A percentile compares a stretch with the other conserved stretches of the same genome.
phyloP scores from a whole-genome alignment of 1,140 invertebrate species.

The Drosophila ogumai region DNA sequence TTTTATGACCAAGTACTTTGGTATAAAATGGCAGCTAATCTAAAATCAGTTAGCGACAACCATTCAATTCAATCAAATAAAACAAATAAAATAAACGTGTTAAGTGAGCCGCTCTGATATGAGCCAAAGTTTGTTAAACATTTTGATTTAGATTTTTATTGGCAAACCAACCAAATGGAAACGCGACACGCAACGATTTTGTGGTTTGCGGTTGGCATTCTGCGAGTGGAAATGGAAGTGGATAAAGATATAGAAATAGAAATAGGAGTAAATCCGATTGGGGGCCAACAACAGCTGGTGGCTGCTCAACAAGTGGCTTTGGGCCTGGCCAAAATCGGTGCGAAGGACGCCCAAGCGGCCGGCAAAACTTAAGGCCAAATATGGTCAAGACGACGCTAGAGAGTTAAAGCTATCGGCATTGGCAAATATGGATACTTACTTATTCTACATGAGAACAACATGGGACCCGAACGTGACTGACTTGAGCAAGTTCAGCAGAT shows the following conservation, averaged over 20 bases:
- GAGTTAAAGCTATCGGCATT: slow-evolving; percentile 44
- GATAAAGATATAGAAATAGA: slow-evolving; percentile 3
- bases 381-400: slow-evolving; percentile 53
- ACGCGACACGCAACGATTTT: slow-evolving; percentile 60
- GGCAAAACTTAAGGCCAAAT: slow-evolving; percentile 58
- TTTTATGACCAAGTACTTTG: neutral
- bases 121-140: slow-evolving; percentile 54
- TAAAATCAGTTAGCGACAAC: slow-evolving; percentile 58
- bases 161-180: slow-evolving; percentile 57
- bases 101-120: slow-evolving; percentile 37
- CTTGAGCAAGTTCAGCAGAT: slow-evolving; percentile 29
- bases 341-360: slow-evolving; percentile 73
- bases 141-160: slow-evolving; percentile 52
- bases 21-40: slow-evolving; percentile 57
- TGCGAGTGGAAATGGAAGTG: slow-evolving; percentile 28
- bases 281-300: slow-evolving; percentile 16
- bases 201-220: slow-evolving; percentile 33
- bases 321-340: slow-evolving; percentile 65
- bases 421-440: slow-evolving; percentile 70
- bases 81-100: slow-evolving; percentile 56
- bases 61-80: slow-evolving; percentile 73
- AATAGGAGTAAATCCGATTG: slow-evolving; percentile 30
- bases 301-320: slow-evolving; percentile 68
- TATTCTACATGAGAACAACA: slow-evolving; percentile 20
- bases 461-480: slow-evolving; percentile 38